phyloP scores from a whole-genome alignment of 1,140 invertebrate species.

The Drosophila mayri region DNA sequence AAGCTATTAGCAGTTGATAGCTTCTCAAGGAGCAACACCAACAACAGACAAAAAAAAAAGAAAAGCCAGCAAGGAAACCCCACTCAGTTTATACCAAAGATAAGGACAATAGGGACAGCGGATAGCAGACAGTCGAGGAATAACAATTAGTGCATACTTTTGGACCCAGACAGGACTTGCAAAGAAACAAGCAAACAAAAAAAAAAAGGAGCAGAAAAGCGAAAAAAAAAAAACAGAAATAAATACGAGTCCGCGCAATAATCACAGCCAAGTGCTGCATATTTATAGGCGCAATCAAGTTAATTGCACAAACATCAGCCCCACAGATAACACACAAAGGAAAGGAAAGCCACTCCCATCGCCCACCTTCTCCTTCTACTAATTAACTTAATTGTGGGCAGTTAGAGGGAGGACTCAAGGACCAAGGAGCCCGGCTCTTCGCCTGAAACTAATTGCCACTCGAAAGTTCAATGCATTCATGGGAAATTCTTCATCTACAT shows the following conservation, averaged over 20 bases:
- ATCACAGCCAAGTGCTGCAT: slow-evolving; percentile 79
- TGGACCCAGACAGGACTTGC: slow-evolving; percentile 36
- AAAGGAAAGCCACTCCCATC: slow-evolving; percentile 13
- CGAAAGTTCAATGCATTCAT: slow-evolving; percentile 66
- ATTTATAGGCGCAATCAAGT: slow-evolving; percentile 84
- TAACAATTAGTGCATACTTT: slow-evolving; percentile 76
- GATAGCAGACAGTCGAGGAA: slow-evolving; percentile 48
- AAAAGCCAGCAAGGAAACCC: background rate
- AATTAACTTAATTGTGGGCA: slow-evolving; percentile 80
- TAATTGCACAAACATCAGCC: slow-evolving; percentile 68
- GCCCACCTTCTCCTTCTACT: slow-evolving; percentile 24
- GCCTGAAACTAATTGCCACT: slow-evolving; percentile 62
- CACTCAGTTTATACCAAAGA: slow-evolving; percentile 4
- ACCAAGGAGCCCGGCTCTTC: background rate
- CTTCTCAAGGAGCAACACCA: slow-evolving; percentile 35
- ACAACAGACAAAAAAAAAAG: background rate
- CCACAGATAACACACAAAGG: slow-evolving; percentile 18
- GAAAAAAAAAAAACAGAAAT: slow-evolving; percentile 10
- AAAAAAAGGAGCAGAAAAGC: background rate
- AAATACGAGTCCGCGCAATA: slow-evolving; percentile 66
- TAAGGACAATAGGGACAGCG: slow-evolving; percentile 25
- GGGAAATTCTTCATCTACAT: slow-evolving; percentile 14
- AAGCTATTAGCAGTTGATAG: slow-evolving; percentile 68
- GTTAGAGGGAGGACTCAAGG: slow-evolving; percentile 30
- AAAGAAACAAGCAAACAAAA: slow-evolving; percentile 3